A percentile compares a stretch with the other conserved stretches of the same genome.
Conservation (phyloP, 2,797 vertebrate species). For the Potorous gilbertii region DNA sequence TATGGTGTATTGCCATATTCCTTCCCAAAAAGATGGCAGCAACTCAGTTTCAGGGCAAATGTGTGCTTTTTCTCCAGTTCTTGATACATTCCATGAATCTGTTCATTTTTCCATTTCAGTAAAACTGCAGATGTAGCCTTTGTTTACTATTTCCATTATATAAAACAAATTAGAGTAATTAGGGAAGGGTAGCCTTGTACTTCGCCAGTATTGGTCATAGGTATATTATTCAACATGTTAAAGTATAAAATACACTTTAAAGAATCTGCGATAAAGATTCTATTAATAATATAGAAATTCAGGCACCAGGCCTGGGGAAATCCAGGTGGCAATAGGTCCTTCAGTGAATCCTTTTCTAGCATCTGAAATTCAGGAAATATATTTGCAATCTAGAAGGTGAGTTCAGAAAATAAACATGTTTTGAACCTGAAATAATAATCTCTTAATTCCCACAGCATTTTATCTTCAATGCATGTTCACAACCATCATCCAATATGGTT, state of each 20-base stretch:
- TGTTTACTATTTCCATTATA: constrained; percentile 5
- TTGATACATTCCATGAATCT: background rate
- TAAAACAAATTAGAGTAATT: background rate
- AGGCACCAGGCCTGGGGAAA: background rate
- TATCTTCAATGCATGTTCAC: background rate
- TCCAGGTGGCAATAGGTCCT: background rate
- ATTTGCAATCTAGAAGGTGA: background rate
- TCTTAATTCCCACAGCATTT: background rate
- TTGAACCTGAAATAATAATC: background rate
- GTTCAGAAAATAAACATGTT: background rate
- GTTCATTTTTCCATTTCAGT: background rate
- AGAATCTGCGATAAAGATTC: background rate
- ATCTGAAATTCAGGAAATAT: background rate
- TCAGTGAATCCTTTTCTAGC: background rate
- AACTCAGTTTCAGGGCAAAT: background rate
- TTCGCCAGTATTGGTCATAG: background rate
- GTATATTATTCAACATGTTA: background rate
- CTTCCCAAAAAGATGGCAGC: background rate
- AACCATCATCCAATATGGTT: background rate
- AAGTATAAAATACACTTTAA: background rate
- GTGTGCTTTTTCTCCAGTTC: background rate
- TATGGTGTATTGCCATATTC: background rate
- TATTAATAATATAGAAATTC: background rate
- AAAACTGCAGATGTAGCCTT: background rate
- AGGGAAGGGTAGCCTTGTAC: background rate